phyloP scores from a whole-genome alignment of 2,888 invertebrate genomes.

The Oeneis ivallda region DNA sequence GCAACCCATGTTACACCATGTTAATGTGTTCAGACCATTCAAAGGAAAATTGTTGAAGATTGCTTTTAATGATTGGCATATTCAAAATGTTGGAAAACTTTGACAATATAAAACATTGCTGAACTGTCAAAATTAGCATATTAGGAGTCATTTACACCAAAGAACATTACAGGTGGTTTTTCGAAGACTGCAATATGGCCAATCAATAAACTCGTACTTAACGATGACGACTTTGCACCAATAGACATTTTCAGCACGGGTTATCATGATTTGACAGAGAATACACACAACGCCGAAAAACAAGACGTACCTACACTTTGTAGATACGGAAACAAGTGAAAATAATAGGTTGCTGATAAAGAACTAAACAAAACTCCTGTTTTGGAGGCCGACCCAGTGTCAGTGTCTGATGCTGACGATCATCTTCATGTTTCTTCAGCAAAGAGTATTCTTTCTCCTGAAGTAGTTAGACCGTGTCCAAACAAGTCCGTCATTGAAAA shows the following conservation, averaged over 20 bases:
- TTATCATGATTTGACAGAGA: conserved; percentile 34
- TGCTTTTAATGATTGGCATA: not conserved
- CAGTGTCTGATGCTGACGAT: conserved; percentile 36
- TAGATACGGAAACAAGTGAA: conserved; percentile 31
- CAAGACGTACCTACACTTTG: conserved; percentile 37
- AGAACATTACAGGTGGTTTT: not conserved
- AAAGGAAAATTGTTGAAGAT: not conserved
- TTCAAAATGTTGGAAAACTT: not conserved
- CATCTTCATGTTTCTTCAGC: conserved; percentile 31
- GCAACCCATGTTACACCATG: not conserved
- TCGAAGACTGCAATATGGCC: conserved; percentile 39
- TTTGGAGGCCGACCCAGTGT: conserved; percentile 36
- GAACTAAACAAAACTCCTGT: conserved; percentile 37
- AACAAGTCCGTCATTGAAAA: conserved; percentile 30
- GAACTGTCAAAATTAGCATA: not conserved
- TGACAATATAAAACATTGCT: not conserved
- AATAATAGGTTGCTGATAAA: conserved; percentile 28
- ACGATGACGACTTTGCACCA: conserved; percentile 42
- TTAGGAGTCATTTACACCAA: not conserved
- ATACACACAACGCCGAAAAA: conserved; percentile 31
- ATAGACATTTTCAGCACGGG: conserved; percentile 38
- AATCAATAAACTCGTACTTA: conserved; percentile 35
- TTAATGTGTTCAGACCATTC: not conserved
- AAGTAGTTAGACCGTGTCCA: conserved; percentile 31
- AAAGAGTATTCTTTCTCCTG: conserved; percentile 28